Evolutionary conservation across 2,888 invertebrate genomes (phyloP).

Genomic region (Rhynchonema sp.): DNA sequence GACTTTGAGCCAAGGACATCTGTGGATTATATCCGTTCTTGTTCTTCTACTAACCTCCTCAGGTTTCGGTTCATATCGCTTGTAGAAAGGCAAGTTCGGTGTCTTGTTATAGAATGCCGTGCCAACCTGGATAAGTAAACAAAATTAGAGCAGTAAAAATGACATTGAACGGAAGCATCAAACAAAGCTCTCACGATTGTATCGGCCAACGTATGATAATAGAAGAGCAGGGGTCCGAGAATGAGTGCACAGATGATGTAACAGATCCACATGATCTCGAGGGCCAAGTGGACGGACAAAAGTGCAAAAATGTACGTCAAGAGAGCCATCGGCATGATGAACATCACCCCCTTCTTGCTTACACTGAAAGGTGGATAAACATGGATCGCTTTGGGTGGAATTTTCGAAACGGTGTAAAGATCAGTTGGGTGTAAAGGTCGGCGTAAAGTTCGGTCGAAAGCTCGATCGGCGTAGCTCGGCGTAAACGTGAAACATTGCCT

Average conservation of each 20-base stretch:
- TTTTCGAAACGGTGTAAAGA: too few species aligned
- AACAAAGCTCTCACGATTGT: background rate
- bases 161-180: too few species aligned
- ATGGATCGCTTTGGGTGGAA: too few species aligned
- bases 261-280: background rate
- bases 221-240: conserved; percentile 1
- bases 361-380: background rate
- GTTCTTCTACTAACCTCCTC: background rate
- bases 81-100: background rate
- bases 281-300: background rate
- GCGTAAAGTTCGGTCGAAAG: too few species aligned
- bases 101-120: background rate
- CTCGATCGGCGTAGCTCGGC: too few species aligned
- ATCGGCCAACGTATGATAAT: background rate
- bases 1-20: background rate
- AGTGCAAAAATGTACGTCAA: background rate
- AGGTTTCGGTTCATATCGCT: background rate
- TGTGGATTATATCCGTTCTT: background rate
- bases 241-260: background rate
- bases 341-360: background rate
- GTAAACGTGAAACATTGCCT: too few species aligned
- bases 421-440: too few species aligned
- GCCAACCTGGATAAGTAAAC: background rate
- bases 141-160: background rate
- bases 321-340: background rate